Conservation (phyloP, 2,113 vertebrate species). For the Caloenas nicobarica region DNA sequence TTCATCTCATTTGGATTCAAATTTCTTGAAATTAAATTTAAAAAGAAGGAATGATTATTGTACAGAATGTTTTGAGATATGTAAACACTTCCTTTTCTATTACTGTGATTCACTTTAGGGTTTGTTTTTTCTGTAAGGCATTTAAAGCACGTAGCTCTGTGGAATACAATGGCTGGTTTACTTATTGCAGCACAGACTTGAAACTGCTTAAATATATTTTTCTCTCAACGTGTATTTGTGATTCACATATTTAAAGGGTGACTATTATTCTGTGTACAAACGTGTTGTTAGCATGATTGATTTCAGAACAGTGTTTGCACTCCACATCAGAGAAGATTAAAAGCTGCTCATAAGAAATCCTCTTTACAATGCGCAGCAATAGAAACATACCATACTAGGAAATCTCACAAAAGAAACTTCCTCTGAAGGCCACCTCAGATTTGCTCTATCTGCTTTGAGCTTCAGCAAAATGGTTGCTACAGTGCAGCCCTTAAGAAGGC, state of each 20-base stretch:
- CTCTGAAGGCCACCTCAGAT: background rate
- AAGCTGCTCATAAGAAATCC: slow-evolving; percentile 6
- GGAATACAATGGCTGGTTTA: slow-evolving; percentile 26
- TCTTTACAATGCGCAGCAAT: background rate
- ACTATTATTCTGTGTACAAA: slow-evolving; percentile 2
- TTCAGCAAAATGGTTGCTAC: background rate
- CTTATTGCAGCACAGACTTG: background rate
- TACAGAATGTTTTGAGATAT: background rate
- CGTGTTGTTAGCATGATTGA: background rate
- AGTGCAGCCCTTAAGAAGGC: background rate
- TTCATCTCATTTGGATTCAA: slow-evolving; percentile 26
- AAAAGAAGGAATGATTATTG: background rate
- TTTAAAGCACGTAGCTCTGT: background rate
- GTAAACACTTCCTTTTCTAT: slow-evolving; percentile 29
- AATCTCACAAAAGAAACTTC: background rate
- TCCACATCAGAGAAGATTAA: background rate
- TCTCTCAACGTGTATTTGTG: background rate
- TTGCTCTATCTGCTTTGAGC: background rate
- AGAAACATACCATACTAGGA: slow-evolving; percentile 49
- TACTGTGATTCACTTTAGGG: slow-evolving; percentile 8
- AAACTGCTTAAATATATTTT: slow-evolving; percentile 19
- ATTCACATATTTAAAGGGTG: slow-evolving; percentile 32
- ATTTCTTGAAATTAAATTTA: slow-evolving; percentile 9
- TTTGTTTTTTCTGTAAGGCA: background rate
- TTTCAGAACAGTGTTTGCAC: slow-evolving; percentile 21